Percentiles rank a stretch among this genome's conserved stretches.
Conservation (phyloP, 2,888 invertebrate genomes). For the Ptychoptera contaminata region DNA sequence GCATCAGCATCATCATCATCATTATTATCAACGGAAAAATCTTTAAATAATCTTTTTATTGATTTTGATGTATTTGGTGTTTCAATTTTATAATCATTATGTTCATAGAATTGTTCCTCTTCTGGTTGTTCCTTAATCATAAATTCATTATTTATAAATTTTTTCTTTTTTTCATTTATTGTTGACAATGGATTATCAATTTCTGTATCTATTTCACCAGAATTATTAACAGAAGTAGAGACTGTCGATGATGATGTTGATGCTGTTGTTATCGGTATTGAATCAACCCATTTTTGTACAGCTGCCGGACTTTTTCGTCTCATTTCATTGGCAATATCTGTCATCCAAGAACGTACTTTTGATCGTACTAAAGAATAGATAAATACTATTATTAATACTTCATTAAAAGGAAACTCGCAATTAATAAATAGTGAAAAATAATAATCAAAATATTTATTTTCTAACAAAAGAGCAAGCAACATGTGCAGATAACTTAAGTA, state of each 20-base stretch:
- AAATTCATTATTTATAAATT: not conserved
- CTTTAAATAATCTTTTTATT: not conserved
- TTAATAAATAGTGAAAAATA: no score
- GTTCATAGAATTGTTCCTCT: not conserved
- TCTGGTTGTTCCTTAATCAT: not conserved
- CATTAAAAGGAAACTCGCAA: no score
- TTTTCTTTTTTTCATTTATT: no score
- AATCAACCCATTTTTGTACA: constrained; percentile 13
- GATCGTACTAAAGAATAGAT: constrained; percentile 8
- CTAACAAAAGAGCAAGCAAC: no score
- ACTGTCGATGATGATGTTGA: not conserved
- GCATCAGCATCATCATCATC: not conserved
- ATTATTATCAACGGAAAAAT: not conserved
- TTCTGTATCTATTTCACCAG: not conserved
- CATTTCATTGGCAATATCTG: constrained; percentile 12
- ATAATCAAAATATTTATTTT: no score
- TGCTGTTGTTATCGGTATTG: not conserved
- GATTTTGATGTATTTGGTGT: no score
- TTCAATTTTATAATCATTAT: not conserved
- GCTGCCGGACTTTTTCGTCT: constrained; percentile 11
- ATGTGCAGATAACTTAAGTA: no score
- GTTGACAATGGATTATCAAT: not conserved
- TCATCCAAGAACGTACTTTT: constrained; percentile 12
- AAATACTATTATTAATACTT: no score
- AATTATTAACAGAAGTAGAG: not conserved